These are phyloP conservation scores for Enhydra lutris DNA, from an alignment of 2,113 vertebrate genomes.

Conservation along the genomic window DNA sequence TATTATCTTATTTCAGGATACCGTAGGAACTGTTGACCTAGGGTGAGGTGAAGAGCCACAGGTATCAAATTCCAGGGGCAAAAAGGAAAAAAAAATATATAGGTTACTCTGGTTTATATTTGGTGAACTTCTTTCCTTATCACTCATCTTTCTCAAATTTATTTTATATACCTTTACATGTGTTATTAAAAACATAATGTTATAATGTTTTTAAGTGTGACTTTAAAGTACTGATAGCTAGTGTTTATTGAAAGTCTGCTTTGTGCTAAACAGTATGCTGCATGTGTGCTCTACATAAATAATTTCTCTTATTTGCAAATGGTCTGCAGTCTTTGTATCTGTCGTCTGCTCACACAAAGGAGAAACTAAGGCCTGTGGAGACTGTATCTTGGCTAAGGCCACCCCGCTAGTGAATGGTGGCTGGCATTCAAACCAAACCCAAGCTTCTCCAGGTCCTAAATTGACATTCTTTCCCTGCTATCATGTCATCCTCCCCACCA, in stretches of 20 bases:
- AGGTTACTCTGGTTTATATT: background rate
- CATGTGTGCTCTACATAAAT: background rate
- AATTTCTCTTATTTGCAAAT: background rate
- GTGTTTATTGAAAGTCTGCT: background rate
- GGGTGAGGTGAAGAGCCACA: background rate
- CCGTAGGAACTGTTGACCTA: background rate
- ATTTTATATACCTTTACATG: background rate
- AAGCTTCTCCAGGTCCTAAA: background rate
- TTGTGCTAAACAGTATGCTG: background rate
- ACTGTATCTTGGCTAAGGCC: background rate
- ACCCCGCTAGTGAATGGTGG: too few relatives aligned
- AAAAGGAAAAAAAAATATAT: background rate
- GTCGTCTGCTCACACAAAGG: background rate
- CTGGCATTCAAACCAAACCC: background rate
- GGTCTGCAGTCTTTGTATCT: background rate
- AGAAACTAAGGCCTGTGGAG: background rate
- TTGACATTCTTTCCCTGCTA: background rate
- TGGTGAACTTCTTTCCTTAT: background rate
- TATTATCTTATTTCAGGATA: background rate
- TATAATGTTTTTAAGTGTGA: background rate
- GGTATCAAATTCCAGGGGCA: background rate
- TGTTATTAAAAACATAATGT: background rate
- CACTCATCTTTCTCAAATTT: background rate
- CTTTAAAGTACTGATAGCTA: background rate
- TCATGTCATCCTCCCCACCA: background rate